Conservation (phyloP, 1,140 invertebrate species). For the Portunus trituberculatus region DNA sequence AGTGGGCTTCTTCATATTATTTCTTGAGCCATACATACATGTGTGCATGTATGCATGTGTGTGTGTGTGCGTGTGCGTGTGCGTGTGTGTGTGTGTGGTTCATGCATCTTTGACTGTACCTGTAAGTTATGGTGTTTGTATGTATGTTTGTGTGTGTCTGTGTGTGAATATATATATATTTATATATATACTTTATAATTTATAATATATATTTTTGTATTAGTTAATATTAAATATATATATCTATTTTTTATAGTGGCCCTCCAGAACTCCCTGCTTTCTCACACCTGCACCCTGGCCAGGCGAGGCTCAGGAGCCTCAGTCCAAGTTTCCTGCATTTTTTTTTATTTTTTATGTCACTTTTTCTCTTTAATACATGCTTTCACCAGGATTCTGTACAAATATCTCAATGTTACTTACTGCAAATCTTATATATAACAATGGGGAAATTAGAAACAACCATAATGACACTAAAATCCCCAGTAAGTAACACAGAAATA, state of each 20-base stretch:
- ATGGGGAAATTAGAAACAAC: slow-evolving; percentile 73
- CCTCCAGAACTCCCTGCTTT: slow-evolving; percentile 54
- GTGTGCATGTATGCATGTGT: not conserved
- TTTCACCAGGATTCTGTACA: slow-evolving; percentile 75
- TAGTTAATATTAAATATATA: slow-evolving; percentile 46
- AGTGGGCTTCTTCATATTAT: slow-evolving; percentile 5
- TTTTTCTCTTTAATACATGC: slow-evolving; percentile 71
- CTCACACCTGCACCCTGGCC: slow-evolving; percentile 66
- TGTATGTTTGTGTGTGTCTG: not conserved
- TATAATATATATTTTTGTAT: slow-evolving; percentile 49
- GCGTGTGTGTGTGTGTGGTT: not conserved
- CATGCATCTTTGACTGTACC: not conserved
- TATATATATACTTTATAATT: slow-evolving; percentile 15
- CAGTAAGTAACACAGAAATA: slow-evolving; percentile 72
- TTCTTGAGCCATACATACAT: slow-evolving; percentile 54
- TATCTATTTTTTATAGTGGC: slow-evolving; percentile 37
- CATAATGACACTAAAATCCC: slow-evolving; percentile 72
- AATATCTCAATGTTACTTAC: slow-evolving; percentile 70
- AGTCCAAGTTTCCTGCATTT: slow-evolving; percentile 63
- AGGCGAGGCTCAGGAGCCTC: slow-evolving; percentile 52
- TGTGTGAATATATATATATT: not conserved
- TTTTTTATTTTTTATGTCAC: slow-evolving; percentile 58
- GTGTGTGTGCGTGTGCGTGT: not conserved
- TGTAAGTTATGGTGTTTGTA: not conserved
- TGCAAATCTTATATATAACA: slow-evolving; percentile 73